Percentiles rank a stretch among this genome's conserved stretches.
Conservation (phyloP, 2,888 invertebrate genomes). For the Torymus auratus region DNA sequence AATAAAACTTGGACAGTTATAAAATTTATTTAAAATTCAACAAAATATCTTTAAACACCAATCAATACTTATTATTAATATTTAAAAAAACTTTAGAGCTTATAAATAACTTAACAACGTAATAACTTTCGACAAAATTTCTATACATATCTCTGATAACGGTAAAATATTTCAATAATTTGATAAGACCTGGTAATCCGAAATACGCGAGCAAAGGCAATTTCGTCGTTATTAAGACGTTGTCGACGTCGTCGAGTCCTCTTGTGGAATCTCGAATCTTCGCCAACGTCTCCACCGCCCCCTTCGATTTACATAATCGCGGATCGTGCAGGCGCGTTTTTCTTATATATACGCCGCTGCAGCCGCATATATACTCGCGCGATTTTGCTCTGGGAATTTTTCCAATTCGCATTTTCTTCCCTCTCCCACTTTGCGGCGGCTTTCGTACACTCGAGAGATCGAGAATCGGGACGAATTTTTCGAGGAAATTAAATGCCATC, state of each 20-base stretch:
- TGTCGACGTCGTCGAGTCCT: neutral
- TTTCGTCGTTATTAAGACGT: constrained; percentile 17
- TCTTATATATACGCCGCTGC: neutral
- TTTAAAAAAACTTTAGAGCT: too few species aligned
- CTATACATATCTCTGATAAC: too few species aligned
- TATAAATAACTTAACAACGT: too few species aligned
- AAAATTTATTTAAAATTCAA: neutral
- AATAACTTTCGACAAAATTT: too few species aligned
- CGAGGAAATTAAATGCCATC: neutral
- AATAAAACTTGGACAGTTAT: neutral
- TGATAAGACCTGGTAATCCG: too few species aligned
- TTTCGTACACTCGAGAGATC: neutral
- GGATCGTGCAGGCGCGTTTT: neutral
- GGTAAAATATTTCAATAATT: too few species aligned
- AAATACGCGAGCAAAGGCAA: constrained; percentile 10
- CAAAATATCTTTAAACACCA: neutral
- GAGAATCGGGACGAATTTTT: too few species aligned
- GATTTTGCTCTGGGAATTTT: neutral
- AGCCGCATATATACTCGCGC: neutral
- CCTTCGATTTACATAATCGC: constrained; percentile 4
- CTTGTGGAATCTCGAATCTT: neutral
- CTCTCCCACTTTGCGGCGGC: neutral
- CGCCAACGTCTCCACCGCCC: neutral
- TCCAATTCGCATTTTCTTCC: neutral
- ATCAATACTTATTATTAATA: too few species aligned